Evolutionary conservation across 1,140 invertebrate genomes (phyloP).

Genomic region (Ptiloglossa arizonensis): DNA sequence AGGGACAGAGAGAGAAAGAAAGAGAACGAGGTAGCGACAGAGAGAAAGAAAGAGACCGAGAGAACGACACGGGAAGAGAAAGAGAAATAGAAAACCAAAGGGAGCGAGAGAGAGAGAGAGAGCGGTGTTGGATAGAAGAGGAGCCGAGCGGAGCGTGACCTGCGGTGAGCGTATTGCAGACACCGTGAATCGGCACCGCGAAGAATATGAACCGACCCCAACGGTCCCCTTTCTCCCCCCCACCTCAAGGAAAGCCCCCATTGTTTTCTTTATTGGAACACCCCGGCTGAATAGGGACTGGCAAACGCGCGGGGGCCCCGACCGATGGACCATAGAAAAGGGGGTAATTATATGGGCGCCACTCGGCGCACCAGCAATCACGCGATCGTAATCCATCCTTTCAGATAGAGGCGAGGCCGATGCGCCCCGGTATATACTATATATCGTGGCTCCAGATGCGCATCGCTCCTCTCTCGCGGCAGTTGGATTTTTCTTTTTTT

Average conservation of each 20-base stretch:
- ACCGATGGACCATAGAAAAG: slow-evolving; percentile 74
- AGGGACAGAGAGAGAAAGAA: too few species aligned
- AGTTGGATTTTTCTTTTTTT: not conserved
- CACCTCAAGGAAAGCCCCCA: slow-evolving; percentile 62
- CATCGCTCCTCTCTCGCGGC: slow-evolving; percentile 21
- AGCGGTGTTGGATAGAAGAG: not conserved
- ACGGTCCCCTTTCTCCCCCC: not conserved
- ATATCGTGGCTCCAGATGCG: slow-evolving; percentile 38
- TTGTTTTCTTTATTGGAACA: slow-evolving; percentile 73
- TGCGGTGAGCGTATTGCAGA: slow-evolving; percentile 64
- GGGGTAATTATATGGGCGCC: slow-evolving; percentile 76
- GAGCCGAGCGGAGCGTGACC: slow-evolving; percentile 76
- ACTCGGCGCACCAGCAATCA: slow-evolving; percentile 59
- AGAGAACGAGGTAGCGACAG: too few species aligned
- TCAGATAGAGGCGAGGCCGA: slow-evolving; percentile 39
- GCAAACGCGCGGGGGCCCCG: slow-evolving; percentile 24
- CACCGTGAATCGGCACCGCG: slow-evolving; percentile 76
- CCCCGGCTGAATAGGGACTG: slow-evolving; percentile 36
- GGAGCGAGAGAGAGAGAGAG: not conserved
- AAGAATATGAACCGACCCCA: slow-evolving; percentile 43
- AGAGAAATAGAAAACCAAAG: slow-evolving; percentile 18
- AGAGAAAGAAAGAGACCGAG: not conserved
- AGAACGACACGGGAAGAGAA: not conserved
- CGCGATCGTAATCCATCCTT: slow-evolving; percentile 67
- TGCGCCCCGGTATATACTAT: slow-evolving; percentile 8